Base-by-base conservation (phyloP, 2,113 vertebrate species). In the Microtus ochrogaster region DNA sequence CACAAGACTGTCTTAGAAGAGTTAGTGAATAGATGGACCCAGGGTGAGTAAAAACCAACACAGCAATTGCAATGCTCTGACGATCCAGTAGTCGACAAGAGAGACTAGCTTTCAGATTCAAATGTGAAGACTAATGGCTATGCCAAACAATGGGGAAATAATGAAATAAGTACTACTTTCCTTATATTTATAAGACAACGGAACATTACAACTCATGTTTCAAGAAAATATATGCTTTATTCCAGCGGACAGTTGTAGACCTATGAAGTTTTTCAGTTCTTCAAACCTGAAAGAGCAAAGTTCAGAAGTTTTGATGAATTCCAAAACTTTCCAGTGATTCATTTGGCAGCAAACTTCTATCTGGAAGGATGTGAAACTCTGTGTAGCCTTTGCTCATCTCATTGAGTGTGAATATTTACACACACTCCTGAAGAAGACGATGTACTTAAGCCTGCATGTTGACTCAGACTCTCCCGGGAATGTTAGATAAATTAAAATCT, bases 341-440 rank as follows among this genome's bases (percentile, higher is more conserved):
- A 84, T 74, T 93, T 89, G n/a, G 7, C 44, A 95, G 70, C 17
- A 92, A 96, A 77, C 76, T 89, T 76, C 41, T 87, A 87, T 83
- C 22, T 78, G 19, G 89, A 83, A 63, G 9, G 22, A 83, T 82
- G 36, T 82, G 19, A 92, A 95, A 61, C 19, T 76, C 76, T 63
- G 55, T 61, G 30, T 61, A 94, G 36, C 6, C 70, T 96, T 94
- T 83, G 92, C 92, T 79, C 47, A 55, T 92, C 79, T 94, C 52
- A 96, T 13, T 94, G 89, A 72, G 11, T 94, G 36, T 95, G 89
- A 94, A 84, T 97, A 96, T 95, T 96, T 95, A 90, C 30, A 92
- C 30, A 94, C 61, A 84, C 70, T 92, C 58, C 55, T 94, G 39
- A 66, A 91, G 47, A 84, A 70, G 55, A 76, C n/a, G 5, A 36